A percentile compares a stretch with the other conserved stretches of the same genome.
These are phyloP conservation scores for Blastobasis adustella DNA, from an alignment of 2,888 invertebrate species.

Conservation along the genomic window DNA sequence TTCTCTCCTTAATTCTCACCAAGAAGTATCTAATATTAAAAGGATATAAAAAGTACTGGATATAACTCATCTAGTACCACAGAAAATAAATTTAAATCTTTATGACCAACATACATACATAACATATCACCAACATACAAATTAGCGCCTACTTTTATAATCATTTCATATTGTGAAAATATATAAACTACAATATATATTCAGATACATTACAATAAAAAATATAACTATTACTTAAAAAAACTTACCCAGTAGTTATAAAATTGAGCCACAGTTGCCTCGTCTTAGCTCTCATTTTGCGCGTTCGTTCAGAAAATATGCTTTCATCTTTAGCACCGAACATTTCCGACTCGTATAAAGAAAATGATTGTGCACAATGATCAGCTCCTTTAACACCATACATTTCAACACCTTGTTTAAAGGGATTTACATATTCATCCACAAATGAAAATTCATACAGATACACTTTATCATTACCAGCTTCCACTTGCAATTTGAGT, in stretches of 20 bases:
- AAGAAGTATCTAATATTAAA: too few species aligned
- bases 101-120: too few species aligned
- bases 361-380: slow-evolving; percentile 27
- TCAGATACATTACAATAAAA: too few species aligned
- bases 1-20: too few species aligned
- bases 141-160: too few species aligned
- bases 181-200: too few species aligned
- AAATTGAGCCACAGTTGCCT: slow-evolving; percentile 36
- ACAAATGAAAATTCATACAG: slow-evolving; percentile 32
- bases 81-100: too few species aligned
- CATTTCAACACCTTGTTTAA: slow-evolving; percentile 14
- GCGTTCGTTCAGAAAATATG: slow-evolving; percentile 15
- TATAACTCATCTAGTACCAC: too few species aligned
- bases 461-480: slow-evolving; percentile 27
- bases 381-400: slow-evolving; percentile 23
- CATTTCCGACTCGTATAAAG: slow-evolving; percentile 19
- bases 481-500: slow-evolving; percentile 21
- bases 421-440: slow-evolving; percentile 16
- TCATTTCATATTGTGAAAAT: too few species aligned
- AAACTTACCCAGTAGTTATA: slow-evolving; percentile 32
- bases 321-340: slow-evolving; percentile 5
- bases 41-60: too few species aligned
- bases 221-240: too few species aligned
- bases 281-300: slow-evolving; percentile 18
- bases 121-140: too few species aligned